These are phyloP conservation scores for Zygogramma bicolorata DNA, from an alignment of 2,888 invertebrate species.

Conservation along the genomic window DNA sequence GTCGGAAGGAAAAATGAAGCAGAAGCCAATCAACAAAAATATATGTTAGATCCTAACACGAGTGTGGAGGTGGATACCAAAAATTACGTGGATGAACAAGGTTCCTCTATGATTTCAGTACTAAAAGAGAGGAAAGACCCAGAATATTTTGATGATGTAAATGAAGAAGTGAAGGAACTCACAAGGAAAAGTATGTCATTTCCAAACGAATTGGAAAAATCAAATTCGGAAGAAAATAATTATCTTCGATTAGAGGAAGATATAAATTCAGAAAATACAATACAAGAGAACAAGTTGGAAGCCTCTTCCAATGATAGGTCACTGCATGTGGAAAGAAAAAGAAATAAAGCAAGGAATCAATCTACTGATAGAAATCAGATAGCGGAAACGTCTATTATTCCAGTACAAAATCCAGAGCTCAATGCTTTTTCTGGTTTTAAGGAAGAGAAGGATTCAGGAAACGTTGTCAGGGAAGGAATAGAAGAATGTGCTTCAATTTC, in stretches of 20 bases:
- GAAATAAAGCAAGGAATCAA: background rate
- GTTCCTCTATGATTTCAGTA: background rate
- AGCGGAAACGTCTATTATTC: background rate
- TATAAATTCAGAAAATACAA: background rate
- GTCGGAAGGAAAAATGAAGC: too few species aligned
- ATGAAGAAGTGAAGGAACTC: background rate
- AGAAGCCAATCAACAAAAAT: too few species aligned
- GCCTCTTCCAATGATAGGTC: too few species aligned
- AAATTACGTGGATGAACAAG: background rate
- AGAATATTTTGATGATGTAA: too few species aligned
- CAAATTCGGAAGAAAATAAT: background rate
- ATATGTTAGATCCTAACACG: too few species aligned
- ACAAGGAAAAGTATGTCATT: too few species aligned
- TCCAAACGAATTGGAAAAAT: background rate
- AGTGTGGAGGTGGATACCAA: too few species aligned
- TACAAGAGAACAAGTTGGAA: background rate
- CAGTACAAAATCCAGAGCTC: background rate
- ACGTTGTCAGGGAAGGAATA: background rate
- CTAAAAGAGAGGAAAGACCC: too few species aligned
- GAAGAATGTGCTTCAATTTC: background rate
- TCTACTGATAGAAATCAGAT: background rate
- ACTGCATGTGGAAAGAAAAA: background rate
- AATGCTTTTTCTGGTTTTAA: too few species aligned
- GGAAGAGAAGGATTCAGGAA: too few species aligned
- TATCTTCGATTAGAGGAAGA: too few species aligned